These are phyloP conservation scores for Cossypha dichroa DNA, from an alignment of 2,797 vertebrate species.

Conservation along the genomic window DNA sequence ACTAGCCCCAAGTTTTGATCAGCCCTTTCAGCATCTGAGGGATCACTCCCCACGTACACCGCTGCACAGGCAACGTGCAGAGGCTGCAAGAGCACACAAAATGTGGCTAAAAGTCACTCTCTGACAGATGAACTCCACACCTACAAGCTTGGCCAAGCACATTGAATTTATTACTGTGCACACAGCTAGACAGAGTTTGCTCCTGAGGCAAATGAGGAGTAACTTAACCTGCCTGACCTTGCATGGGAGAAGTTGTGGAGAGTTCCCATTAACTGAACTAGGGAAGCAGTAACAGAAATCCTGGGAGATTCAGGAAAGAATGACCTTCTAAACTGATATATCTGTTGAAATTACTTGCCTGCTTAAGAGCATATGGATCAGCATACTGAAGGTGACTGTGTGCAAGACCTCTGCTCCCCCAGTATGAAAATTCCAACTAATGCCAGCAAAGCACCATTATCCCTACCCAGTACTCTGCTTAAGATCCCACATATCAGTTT, in stretches of 20 bases:
- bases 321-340: background rate
- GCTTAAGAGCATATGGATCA: background rate
- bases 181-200: background rate
- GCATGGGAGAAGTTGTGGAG: background rate
- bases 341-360: background rate
- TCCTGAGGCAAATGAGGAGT: background rate
- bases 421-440: background rate
- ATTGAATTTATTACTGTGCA: background rate
- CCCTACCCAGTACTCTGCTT: background rate
- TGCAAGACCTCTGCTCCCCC: background rate
- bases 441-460: background rate
- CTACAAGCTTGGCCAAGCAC: background rate
- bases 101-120: background rate
- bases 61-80: too few relatives aligned
- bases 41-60: background rate
- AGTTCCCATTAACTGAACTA: background rate
- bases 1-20: background rate
- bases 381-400: background rate
- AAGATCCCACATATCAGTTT: background rate
- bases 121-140: background rate
- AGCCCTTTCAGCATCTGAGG: background rate
- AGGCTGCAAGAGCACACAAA: background rate
- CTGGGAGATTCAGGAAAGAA: background rate
- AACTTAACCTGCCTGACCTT: background rate
- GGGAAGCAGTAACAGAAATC: background rate